A percentile compares a stretch with the other conserved stretches of the same genome.
These are phyloP conservation scores for Drosophila ananassae DNA, from an alignment of 1,140 invertebrate genomes.

Conservation along the genomic window DNA sequence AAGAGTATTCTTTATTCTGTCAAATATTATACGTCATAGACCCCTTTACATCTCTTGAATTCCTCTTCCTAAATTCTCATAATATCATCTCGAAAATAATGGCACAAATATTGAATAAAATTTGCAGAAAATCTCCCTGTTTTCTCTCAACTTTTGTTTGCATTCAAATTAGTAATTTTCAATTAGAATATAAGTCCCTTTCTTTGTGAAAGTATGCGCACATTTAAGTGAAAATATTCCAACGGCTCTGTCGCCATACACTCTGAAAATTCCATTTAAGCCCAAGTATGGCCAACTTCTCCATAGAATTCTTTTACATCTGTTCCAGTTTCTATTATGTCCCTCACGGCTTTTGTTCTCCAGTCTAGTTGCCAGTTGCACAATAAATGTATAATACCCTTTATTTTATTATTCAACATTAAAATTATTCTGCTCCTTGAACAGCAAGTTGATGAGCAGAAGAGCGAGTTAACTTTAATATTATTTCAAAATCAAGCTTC, in stretches of 20 bases:
- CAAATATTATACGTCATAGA: no score
- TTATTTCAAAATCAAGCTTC: conserved; percentile 38
- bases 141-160: neutral
- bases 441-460: conserved; percentile 8
- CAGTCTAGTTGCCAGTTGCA: neutral
- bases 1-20: neutral
- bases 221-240: conserved; percentile 10
- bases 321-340: conserved; percentile 15
- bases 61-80: no score
- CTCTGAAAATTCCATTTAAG: conserved; percentile 16
- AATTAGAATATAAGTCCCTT: conserved; percentile 37
- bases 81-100: neutral
- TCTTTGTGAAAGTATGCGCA: neutral
- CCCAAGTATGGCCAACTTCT: conserved; percentile 15
- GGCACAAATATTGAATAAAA: neutral
- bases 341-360: conserved; percentile 26
- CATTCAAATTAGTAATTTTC: conserved; percentile 29
- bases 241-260: conserved; percentile 1
- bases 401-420: conserved; percentile 51
- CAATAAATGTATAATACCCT: conserved; percentile 37
- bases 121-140: neutral
- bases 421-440: conserved; percentile 36
- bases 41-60: no score
- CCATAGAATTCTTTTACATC: conserved; percentile 21
- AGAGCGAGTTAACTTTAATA: conserved; percentile 7